phyloP scores from a whole-genome alignment of 2,888 invertebrate species.

The Osedax fenrisi region DNA sequence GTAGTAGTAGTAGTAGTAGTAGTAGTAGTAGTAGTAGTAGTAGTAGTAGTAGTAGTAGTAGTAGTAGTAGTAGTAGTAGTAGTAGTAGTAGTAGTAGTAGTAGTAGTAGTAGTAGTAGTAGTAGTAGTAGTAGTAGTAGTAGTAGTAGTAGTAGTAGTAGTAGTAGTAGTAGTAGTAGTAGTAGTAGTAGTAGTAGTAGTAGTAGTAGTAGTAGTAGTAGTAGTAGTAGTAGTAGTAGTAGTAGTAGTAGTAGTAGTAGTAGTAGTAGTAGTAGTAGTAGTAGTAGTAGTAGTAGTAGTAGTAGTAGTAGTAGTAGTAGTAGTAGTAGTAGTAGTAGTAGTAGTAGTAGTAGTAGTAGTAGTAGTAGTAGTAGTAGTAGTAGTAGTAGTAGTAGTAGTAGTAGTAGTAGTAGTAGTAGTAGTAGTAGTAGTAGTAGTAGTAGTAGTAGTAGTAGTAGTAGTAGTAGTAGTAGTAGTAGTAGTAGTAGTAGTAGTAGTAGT shows the following conservation, averaged over 20 bases:
- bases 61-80: constrained; percentile 1
- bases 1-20: too few species aligned
- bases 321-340: constrained; percentile 24
- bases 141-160: constrained; percentile 25
- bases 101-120: neutral
- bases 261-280: constrained; percentile 26
- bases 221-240: constrained; percentile 22
- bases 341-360: constrained; percentile 17
- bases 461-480: constrained; percentile 28
- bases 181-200: constrained; percentile 27
- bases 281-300: constrained; percentile 22
- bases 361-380: constrained; percentile 5
- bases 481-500: constrained; percentile 15
- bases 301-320: constrained; percentile 23
- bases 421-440: constrained; percentile 27
- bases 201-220: constrained; percentile 23
- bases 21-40: constrained; percentile 22
- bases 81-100: neutral
- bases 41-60: constrained; percentile 1
- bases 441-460: constrained; percentile 28
- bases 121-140: constrained; percentile 20
- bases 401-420: constrained; percentile 22
- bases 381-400: constrained; percentile 17
- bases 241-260: constrained; percentile 20
- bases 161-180: constrained; percentile 26